Evolutionary conservation across 2,113 vertebrate genomes (phyloP).

Genomic region (Monopterus albus): DNA sequence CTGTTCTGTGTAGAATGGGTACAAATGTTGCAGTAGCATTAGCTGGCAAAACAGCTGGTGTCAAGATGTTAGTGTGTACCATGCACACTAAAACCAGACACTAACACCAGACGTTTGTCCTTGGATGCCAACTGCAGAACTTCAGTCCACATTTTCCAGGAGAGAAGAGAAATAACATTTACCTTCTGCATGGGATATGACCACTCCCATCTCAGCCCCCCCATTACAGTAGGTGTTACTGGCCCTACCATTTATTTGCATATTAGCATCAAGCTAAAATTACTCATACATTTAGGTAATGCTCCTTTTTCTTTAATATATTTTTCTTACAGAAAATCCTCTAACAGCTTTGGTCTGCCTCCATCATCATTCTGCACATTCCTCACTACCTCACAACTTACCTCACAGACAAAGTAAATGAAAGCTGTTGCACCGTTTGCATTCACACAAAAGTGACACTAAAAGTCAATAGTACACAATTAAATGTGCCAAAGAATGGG

Average conservation of each 20-base stretch:
- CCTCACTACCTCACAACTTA: constrained; percentile 9
- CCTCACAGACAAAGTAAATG: not conserved
- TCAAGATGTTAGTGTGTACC: constrained; percentile 40
- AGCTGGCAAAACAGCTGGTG: constrained; percentile 20
- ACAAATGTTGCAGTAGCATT: not conserved
- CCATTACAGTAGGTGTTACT: not conserved
- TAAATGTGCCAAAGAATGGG: no score
- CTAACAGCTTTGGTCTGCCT: not conserved
- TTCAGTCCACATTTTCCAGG: not conserved
- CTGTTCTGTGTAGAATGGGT: not conserved
- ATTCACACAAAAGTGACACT: constrained; percentile 33
- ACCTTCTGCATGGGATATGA: not conserved
- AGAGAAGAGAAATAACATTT: no score
- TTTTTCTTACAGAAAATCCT: not conserved
- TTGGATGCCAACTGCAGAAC: not conserved
- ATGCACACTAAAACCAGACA: not conserved
- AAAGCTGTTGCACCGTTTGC: constrained; percentile 2
- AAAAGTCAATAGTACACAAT: no score
- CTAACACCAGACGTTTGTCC: not conserved
- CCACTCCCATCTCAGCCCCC: no score
- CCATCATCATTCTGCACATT: constrained; percentile 18
- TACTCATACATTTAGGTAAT: not conserved
- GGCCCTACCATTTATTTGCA: not conserved
- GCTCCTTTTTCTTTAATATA: not conserved
- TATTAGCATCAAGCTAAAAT: not conserved